Percentiles rank a stretch among this genome's conserved stretches.
These are phyloP conservation scores for Ammodytes marinus DNA, from an alignment of 2,113 vertebrate genomes.

Conservation along the genomic window DNA sequence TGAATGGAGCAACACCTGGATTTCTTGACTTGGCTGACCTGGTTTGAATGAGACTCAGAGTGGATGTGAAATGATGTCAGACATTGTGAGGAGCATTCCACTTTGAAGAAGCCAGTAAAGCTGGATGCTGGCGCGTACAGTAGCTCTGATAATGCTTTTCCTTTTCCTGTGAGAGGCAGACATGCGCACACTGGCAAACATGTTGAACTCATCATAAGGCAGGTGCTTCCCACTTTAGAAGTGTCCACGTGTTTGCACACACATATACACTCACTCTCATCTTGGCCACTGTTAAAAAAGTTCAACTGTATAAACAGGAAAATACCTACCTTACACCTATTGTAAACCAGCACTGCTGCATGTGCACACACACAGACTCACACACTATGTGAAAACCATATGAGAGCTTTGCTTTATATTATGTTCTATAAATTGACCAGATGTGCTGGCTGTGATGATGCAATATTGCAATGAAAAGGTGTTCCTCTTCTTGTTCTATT, in stretches of 20 bases:
- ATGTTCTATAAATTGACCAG: conserved; percentile 38
- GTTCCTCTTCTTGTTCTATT: conserved; percentile 34
- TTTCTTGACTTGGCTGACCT: not conserved
- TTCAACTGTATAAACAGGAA: conserved; percentile 65
- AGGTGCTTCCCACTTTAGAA: conserved; percentile 79
- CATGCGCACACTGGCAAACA: not conserved
- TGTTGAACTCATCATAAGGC: conserved; percentile 59
- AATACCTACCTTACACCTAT: conserved; percentile 27
- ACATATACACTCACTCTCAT: not conserved
- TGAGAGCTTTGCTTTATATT: conserved; percentile 37
- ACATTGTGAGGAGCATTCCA: not conserved
- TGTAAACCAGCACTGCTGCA: conserved; percentile 3
- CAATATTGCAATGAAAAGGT: conserved; percentile 34
- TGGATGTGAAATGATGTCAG: conserved; percentile 20
- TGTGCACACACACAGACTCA: not conserved
- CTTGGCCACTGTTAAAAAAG: conserved; percentile 62
- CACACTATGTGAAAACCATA: conserved; percentile 38
- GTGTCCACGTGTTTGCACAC: not conserved
- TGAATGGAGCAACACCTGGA: conserved; percentile 3
- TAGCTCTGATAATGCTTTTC: conserved; percentile 60
- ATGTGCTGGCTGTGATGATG: conserved; percentile 34
- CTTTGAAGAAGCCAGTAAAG: conserved; percentile 2
- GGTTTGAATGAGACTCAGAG: conserved; percentile 11
- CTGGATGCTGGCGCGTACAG: conserved; percentile 39
- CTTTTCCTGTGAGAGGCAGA: conserved; percentile 56